Conservation (phyloP, 2,797 vertebrate genomes). For the Halcyon leucocephala region DNA sequence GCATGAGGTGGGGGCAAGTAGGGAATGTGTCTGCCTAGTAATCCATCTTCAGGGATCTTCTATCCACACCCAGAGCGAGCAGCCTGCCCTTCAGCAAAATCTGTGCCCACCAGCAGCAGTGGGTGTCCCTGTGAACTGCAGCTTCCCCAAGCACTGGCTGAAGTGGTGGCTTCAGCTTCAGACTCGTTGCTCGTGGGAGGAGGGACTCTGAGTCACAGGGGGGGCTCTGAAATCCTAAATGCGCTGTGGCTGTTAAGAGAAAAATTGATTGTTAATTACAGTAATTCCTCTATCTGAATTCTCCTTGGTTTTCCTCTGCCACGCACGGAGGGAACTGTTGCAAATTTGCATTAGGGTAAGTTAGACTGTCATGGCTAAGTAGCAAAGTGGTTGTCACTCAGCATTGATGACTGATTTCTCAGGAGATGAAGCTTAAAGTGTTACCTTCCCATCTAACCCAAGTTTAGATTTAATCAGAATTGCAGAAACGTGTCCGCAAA, state of each 20-base stretch:
- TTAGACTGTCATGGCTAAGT: slow-evolving; percentile 49
- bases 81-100: not conserved
- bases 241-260: not conserved
- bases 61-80: not conserved
- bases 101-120: not conserved
- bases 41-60: not conserved
- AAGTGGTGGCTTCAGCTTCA: not conserved
- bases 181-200: not conserved
- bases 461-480: slow-evolving; percentile 44
- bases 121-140: not conserved
- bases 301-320: not conserved
- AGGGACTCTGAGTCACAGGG: not conserved
- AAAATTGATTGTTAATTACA: slow-evolving; percentile 48
- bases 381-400: slow-evolving; percentile 48
- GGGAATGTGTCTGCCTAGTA: not conserved
- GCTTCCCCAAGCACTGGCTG: not conserved
- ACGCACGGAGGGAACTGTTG: not conserved
- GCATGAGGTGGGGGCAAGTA: not conserved
- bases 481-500: slow-evolving; percentile 30
- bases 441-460: slow-evolving; percentile 12
- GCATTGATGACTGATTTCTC: slow-evolving; percentile 15
- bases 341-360: slow-evolving; percentile 42
- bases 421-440: slow-evolving; percentile 35
- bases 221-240: slow-evolving; percentile 13
- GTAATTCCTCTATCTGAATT: slow-evolving; percentile 59